Evolutionary conservation across 2,113 vertebrate genomes (phyloP).

Genomic region (Acrocephalus kingi): DNA sequence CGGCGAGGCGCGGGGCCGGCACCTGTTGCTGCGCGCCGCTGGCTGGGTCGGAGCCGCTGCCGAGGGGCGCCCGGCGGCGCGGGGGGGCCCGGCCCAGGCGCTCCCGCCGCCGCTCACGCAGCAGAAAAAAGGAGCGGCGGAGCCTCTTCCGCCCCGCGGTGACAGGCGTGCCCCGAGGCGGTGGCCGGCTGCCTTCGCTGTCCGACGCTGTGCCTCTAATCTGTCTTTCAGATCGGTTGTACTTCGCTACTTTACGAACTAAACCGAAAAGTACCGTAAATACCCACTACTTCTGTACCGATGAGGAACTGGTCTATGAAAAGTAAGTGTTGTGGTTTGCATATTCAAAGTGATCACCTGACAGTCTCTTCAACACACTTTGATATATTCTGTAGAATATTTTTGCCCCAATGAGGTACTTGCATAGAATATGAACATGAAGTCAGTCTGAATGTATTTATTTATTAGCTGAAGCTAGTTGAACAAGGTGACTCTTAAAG

Average conservation of each 20-base stretch:
- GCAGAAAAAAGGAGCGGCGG: not conserved
- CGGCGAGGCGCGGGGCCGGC: not conserved
- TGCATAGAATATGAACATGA: not conserved
- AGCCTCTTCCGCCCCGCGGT: not conserved
- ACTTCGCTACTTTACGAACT: slow-evolving; percentile 92
- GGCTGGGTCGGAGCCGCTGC: not conserved
- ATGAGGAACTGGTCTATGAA: slow-evolving; percentile 95
- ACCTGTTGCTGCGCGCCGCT: not conserved
- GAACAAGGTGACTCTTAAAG: not conserved
- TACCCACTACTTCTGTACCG: slow-evolving; percentile 96
- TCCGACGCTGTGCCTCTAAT: not conserved
- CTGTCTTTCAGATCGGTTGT: slow-evolving; percentile 85
- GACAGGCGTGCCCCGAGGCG: not conserved
- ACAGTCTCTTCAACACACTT: not conserved
- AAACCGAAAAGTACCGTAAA: slow-evolving; percentile 95
- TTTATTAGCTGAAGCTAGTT: not conserved
- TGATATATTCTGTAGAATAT: rapidly evolving
- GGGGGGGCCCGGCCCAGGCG: not conserved
- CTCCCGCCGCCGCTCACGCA: not conserved
- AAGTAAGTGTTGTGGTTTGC: slow-evolving; percentile 82
- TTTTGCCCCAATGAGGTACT: rapidly evolving
- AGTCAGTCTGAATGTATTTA: not conserved
- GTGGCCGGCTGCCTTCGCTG: rapidly evolving
- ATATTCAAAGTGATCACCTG: rapidly evolving
- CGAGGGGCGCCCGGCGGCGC: not conserved